These are phyloP conservation scores for Cephus pulcher DNA, from an alignment of 2,888 invertebrate genomes.

Conservation along the genomic window DNA sequence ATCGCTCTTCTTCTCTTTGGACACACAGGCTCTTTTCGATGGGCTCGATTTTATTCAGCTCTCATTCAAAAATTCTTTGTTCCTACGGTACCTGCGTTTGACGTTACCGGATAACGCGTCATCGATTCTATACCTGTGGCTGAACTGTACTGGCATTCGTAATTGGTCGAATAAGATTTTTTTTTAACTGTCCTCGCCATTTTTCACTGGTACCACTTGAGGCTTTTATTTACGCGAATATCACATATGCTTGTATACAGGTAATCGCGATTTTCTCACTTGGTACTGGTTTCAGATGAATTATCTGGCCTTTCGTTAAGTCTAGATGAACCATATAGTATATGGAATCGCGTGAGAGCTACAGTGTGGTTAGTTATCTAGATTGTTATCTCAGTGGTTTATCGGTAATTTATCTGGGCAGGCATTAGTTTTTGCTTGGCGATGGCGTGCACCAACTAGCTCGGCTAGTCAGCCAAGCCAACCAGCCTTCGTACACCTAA, in stretches of 20 bases:
- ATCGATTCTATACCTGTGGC: background rate
- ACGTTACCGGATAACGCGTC: background rate
- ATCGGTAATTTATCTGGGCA: constrained; percentile 66
- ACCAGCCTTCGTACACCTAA: constrained; percentile 56
- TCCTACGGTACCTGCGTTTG: constrained; percentile 24
- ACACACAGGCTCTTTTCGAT: constrained; percentile 31
- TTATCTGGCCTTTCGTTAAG: background rate
- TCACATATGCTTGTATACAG: too few relatives aligned
- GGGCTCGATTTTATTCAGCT: constrained; percentile 36
- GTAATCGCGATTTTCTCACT: background rate
- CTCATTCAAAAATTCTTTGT: constrained; percentile 33
- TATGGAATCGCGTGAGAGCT: constrained; percentile 31
- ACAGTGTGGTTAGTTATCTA: constrained; percentile 57
- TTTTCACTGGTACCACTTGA: background rate
- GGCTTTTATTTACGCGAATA: background rate
- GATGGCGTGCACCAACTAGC: constrained; percentile 57
- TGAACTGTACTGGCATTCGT: background rate
- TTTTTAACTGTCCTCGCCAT: background rate
- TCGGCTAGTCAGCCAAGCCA: background rate
- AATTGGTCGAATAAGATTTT: background rate
- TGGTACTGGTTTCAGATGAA: background rate
- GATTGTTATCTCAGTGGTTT: constrained; percentile 62
- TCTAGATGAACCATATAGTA: constrained; percentile 29
- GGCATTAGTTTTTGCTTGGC: constrained; percentile 65
- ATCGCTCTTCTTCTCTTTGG: constrained; percentile 29